These are phyloP conservation scores for Cosmia trapezina DNA, from an alignment of 2,888 invertebrate species.

Conservation along the genomic window DNA sequence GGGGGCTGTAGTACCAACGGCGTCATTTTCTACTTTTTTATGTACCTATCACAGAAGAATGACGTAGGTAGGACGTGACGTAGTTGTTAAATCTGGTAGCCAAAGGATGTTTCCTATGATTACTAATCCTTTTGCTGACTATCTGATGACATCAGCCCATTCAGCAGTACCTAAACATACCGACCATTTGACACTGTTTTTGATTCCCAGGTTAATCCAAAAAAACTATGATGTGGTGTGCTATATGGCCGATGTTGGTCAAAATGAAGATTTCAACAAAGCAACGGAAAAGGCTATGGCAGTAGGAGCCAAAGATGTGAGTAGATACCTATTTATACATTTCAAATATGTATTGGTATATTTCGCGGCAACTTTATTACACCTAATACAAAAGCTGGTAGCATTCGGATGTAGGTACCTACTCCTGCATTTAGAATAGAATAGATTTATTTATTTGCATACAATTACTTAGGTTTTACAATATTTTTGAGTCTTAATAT, in stretches of 20 bases:
- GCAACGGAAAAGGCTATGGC: conserved; percentile 93
- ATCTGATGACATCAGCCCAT: background rate
- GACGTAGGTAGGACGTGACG: background rate
- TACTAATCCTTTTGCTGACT: background rate
- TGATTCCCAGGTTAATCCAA: conserved; percentile 83
- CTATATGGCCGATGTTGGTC: conserved; percentile 96
- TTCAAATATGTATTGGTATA: background rate
- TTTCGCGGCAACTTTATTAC: background rate
- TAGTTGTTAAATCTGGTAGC: background rate
- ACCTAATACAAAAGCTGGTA: too few species aligned
- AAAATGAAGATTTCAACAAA: conserved; percentile 94
- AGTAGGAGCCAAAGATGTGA: conserved; percentile 94
- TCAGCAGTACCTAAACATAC: background rate
- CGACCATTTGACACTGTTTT: background rate
- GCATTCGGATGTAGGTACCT: too few species aligned
- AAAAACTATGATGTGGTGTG: conserved; percentile 94
- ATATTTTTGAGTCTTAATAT: too few species aligned
- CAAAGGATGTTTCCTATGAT: background rate
- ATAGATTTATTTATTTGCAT: too few species aligned
- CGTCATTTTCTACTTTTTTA: background rate
- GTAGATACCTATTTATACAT: conserved; percentile 50
- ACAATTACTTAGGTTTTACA: too few species aligned
- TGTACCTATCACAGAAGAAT: background rate
- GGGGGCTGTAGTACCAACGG: background rate
- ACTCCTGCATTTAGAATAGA: too few species aligned